phyloP scores from a whole-genome alignment of 1,140 invertebrate species.

The Laupala kohalensis region DNA sequence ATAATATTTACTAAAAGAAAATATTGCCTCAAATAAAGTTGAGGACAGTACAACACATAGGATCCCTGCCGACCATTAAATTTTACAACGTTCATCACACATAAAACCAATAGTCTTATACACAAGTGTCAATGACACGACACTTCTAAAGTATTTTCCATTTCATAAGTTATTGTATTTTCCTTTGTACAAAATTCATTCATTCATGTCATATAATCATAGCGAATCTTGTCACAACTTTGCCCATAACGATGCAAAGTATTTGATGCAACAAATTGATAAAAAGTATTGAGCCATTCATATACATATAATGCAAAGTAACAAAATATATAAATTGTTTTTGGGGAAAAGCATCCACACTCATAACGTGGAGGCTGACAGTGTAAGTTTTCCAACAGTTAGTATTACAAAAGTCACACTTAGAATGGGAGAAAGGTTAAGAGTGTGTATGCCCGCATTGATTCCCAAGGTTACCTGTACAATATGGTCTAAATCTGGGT shows the following conservation, averaged over 20 bases:
- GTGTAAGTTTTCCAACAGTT: neutral
- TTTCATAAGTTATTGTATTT: neutral
- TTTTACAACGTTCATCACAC: neutral
- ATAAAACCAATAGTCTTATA: neutral
- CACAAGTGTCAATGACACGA: neutral
- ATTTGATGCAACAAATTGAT: neutral
- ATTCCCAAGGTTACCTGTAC: neutral
- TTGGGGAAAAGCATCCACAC: neutral
- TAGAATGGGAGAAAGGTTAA: neutral
- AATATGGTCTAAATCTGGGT: neutral
- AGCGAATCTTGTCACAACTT: neutral
- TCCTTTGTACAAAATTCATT: neutral
- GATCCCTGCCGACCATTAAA: constrained; percentile 6
- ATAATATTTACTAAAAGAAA: constrained; percentile 1
- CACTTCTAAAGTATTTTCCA: neutral
- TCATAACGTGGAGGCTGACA: neutral
- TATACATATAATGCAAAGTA: neutral
- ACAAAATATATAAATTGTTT: neutral
- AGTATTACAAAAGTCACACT: neutral
- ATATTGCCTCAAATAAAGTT: neutral
- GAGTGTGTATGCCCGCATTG: neutral
- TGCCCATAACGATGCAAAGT: neutral
- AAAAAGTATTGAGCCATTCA: neutral
- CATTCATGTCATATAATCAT: neutral
- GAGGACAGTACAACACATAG: neutral